A percentile compares a stretch with the other conserved stretches of the same genome.
phyloP scores from a whole-genome alignment of 2,888 invertebrate genomes.

The Tribolium freemani region DNA sequence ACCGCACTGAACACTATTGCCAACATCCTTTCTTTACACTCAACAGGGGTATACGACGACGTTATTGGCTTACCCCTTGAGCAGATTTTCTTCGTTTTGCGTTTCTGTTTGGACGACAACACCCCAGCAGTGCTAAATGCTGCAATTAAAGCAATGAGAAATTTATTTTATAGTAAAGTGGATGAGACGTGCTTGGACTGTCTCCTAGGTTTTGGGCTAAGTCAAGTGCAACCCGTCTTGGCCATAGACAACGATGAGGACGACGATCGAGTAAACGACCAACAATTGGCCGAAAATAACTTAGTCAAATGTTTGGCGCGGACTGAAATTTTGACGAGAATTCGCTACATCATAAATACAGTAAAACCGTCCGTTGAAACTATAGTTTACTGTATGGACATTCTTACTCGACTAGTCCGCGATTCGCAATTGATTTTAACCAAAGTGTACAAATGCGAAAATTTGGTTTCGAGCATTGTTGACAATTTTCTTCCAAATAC shows the following conservation, averaged over 20 bases:
- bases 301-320: constrained; percentile 80
- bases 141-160: constrained; percentile 82
- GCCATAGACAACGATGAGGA: constrained; percentile 67
- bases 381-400: constrained; percentile 81
- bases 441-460: constrained; percentile 75
- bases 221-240: constrained; percentile 74
- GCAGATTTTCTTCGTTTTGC: constrained; percentile 83
- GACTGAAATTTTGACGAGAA: constrained; percentile 82
- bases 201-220: constrained; percentile 77
- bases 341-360: constrained; percentile 82
- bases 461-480: constrained; percentile 75
- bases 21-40: constrained; percentile 81
- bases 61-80: constrained; percentile 82
- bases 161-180: constrained; percentile 80
- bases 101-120: constrained; percentile 90
- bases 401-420: constrained; percentile 83
- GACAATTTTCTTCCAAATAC: constrained; percentile 72
- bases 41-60: constrained; percentile 82
- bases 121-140: constrained; percentile 80
- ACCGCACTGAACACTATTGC: constrained; percentile 85
- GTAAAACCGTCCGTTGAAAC: constrained; percentile 80
- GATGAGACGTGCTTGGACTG: constrained; percentile 85
- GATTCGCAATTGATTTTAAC: constrained; percentile 80
- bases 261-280: constrained; percentile 83
- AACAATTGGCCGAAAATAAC: constrained; percentile 88